These are phyloP conservation scores for Thereva nobilitata DNA, from an alignment of 2,888 invertebrate species.

Conservation along the genomic window DNA sequence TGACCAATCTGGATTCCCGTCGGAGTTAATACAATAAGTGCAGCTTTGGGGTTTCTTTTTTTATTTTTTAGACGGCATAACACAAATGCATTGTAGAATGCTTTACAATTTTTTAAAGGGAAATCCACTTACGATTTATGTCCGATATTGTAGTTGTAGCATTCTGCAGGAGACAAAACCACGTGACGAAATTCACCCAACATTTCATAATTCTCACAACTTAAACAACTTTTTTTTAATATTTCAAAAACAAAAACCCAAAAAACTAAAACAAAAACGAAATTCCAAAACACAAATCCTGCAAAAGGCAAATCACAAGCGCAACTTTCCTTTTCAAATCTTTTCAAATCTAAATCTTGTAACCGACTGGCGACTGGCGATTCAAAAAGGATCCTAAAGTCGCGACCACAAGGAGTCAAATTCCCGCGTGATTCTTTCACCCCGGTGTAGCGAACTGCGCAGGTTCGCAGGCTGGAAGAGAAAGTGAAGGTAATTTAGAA, in stretches of 20 bases:
- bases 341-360: slow-evolving; percentile 35
- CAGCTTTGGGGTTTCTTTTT: not conserved
- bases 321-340: slow-evolving; percentile 20
- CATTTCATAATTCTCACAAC: slow-evolving; percentile 11
- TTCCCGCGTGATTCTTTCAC: slow-evolving; percentile 40
- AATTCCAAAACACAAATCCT: not conserved
- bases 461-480: slow-evolving; percentile 26
- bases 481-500: slow-evolving; percentile 24
- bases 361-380: slow-evolving; percentile 34
- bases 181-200: slow-evolving; percentile 19
- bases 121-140: slow-evolving; percentile 14
- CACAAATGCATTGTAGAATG: not conserved
- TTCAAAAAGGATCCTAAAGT: slow-evolving; percentile 30
- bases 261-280: not conserved
- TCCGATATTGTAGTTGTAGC: slow-evolving; percentile 19
- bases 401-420: slow-evolving; percentile 32
- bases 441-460: slow-evolving; percentile 22
- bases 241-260: no score
- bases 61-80: not conserved
- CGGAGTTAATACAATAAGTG: no score
- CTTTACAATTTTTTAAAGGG: not conserved
- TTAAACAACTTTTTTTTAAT: no score
- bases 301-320: not conserved
- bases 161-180: slow-evolving; percentile 3
- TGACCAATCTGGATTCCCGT: no score